phyloP scores from a whole-genome alignment of 2,888 invertebrate genomes.

The Dicycla oo region DNA sequence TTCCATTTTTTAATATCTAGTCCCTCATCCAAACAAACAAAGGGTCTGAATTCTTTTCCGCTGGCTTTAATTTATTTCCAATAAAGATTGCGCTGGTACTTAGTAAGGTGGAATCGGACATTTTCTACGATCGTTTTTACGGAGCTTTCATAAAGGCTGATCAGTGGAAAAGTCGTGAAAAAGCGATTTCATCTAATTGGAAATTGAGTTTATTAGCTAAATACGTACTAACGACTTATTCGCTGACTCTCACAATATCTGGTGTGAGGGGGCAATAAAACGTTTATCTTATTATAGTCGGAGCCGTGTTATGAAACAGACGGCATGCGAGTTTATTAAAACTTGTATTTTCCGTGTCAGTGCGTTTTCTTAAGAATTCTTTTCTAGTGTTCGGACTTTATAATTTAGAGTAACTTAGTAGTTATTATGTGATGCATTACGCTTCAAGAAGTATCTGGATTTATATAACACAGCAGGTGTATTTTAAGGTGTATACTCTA shows the following conservation, averaged over 20 bases:
- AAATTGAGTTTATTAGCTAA: conserved; percentile 74
- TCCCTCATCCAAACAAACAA: conserved; percentile 63
- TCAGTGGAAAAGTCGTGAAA: conserved; percentile 74
- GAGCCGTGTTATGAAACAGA: conserved; percentile 54
- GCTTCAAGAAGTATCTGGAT: neutral
- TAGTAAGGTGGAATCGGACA: conserved; percentile 59
- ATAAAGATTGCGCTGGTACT: conserved; percentile 73
- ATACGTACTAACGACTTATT: conserved; percentile 62
- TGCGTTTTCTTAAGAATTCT: conserved; percentile 32
- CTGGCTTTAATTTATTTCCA: conserved; percentile 77
- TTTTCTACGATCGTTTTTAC: conserved; percentile 69
- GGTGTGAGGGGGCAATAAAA: conserved; percentile 55
- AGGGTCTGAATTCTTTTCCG: conserved; percentile 71
- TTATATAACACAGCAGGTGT: neutral
- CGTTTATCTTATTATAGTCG: conserved; percentile 48
- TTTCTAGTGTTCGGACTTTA: conserved; percentile 5
- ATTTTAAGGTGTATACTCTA: neutral
- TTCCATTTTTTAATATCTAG: conserved; percentile 64
- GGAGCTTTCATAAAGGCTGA: conserved; percentile 75
- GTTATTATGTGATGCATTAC: neutral
- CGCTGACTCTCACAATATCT: conserved; percentile 61
- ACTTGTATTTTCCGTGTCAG: conserved; percentile 43
- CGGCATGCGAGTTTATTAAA: conserved; percentile 53
- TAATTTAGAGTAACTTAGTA: conserved; percentile 3
- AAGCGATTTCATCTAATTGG: conserved; percentile 77